Evolutionary conservation across 2,888 invertebrate species (phyloP).

Genomic region (Oscheius sp.): DNA sequence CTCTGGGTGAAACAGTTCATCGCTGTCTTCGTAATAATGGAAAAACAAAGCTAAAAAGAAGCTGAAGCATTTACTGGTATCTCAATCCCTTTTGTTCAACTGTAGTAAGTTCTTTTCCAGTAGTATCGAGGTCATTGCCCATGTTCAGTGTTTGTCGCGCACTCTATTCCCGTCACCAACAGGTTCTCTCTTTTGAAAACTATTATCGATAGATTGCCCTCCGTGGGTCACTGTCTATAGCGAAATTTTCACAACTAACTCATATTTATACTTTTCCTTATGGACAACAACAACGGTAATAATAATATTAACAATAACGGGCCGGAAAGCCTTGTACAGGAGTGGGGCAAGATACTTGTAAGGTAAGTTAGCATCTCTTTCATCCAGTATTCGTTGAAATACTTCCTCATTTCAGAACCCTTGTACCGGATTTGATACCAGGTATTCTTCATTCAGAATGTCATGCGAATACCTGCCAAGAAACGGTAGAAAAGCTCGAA

Average conservation of each 20-base stretch:
- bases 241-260: conserved; percentile 4
- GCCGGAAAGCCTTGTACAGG: neutral
- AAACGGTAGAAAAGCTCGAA: neutral
- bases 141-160: too few relatives aligned
- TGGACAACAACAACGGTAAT: neutral
- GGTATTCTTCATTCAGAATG: neutral
- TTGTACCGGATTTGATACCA: neutral
- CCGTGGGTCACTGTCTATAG: neutral
- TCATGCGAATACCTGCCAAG: neutral
- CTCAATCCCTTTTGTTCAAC: too few relatives aligned
- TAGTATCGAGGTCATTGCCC: too few relatives aligned
- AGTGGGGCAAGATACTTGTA: conserved; percentile 12
- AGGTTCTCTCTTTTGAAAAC: conserved; percentile 12
- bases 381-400: neutral
- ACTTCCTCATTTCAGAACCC: neutral
- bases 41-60: too few relatives aligned
- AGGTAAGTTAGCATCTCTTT: conserved; percentile 2
- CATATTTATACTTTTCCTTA: neutral
- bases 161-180: conserved; percentile 15
- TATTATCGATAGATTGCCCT: conserved; percentile 11
- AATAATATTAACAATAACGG: conserved; percentile 2
- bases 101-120: too few relatives aligned
- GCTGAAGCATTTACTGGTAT: too few relatives aligned
- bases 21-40: too few relatives aligned
- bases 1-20: too few relatives aligned